phyloP scores from a whole-genome alignment of 2,113 vertebrate species.

The Lynx canadensis region DNA sequence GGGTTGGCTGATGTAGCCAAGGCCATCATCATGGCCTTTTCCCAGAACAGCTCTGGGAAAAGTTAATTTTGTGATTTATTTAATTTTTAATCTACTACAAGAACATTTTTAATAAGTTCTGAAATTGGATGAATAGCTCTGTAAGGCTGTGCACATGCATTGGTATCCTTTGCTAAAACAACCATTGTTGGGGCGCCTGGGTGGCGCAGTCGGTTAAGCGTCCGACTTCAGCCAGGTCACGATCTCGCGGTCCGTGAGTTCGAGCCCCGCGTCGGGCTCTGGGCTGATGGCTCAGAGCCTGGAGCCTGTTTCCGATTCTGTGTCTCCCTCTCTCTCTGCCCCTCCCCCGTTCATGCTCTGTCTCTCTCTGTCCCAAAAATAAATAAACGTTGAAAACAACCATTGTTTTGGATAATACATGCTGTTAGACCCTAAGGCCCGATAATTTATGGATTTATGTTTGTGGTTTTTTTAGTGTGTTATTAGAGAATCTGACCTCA shows the following conservation, averaged over 20 bases:
- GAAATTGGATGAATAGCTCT: neutral
- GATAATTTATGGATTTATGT: neutral
- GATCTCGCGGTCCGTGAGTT: too few relatives aligned
- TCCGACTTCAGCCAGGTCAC: too few relatives aligned
- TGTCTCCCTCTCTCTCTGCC: too few relatives aligned
- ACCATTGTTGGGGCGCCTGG: too few relatives aligned
- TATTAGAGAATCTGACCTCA: neutral
- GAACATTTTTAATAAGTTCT: neutral
- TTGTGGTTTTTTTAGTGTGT: neutral
- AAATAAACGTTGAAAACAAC: too few relatives aligned
- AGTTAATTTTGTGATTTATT: slow-evolving; percentile 17
- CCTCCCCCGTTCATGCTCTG: too few relatives aligned
- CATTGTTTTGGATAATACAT: neutral
- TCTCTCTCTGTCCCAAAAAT: too few relatives aligned
- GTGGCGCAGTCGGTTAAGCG: too few relatives aligned
- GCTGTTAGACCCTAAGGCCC: neutral
- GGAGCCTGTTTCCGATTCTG: too few relatives aligned
- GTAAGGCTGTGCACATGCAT: neutral
- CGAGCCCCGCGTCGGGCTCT: too few relatives aligned
- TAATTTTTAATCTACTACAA: slow-evolving; percentile 30
- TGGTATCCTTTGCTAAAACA: neutral
- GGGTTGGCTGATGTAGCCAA: neutral
- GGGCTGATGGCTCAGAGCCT: too few relatives aligned
- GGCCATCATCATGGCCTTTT: neutral
- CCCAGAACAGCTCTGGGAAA: neutral